Base-by-base conservation (phyloP, 2,888 invertebrate species). In the Halocaridina rubra region DNA sequence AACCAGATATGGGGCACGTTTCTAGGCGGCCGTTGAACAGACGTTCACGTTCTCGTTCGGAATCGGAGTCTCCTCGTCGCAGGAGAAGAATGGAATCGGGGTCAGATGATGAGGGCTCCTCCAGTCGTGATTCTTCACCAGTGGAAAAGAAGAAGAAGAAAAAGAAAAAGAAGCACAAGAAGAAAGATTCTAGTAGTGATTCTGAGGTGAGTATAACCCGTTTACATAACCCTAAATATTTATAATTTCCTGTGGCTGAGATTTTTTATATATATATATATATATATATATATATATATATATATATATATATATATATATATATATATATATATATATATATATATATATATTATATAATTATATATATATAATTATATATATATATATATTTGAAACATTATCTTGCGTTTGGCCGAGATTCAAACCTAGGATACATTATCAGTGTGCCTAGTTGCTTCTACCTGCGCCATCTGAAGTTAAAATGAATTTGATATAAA, bases 21-120 rank as follows among this genome's bases (percentile, higher is more conserved):
- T 75, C 30, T 8, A 69, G 78, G 1, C 32, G 84, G 39, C 33
- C n/a, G 13, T 29, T 27, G 33, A 77, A 84, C 22, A 78, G 78
- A 27, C 27, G 72, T 61, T 72, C 84, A 1, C 78, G 78, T 10
- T 77, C 78, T 24, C 74, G 79, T 13, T 19, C 72, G 0, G 77
- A 64, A 7, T 79, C 84, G 0, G 59, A 79, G 16, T 78, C 79
- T 7, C 80, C 79, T 75, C 92, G 92, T 89, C 93, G 92, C 90
- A 91, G 91, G 80, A 89, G 89, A 71, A 85, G 89, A 8, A 91
- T 91, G 81, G 92, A 92, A 89, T 89, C 89, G 3, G 80, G 80
- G 2, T 78, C 78, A n/a, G 85, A 79, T 1, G 85, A 67, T 24
- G 85, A 81, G 10, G 72, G 77, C 13, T 81, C 86, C 16, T 78